Conservation (phyloP, 2,888 invertebrate genomes). For the Drosophila anomelani region DNA sequence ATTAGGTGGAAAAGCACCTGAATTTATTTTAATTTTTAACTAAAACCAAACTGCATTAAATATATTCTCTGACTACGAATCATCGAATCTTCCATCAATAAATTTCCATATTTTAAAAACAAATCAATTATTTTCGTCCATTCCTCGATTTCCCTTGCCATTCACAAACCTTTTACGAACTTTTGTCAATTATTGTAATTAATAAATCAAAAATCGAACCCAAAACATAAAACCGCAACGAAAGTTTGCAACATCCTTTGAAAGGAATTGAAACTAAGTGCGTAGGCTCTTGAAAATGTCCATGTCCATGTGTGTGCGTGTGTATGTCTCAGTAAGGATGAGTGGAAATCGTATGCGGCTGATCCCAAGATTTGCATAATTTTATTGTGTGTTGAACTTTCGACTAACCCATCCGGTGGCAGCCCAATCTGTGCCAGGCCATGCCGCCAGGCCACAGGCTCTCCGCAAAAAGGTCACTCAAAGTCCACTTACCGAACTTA, state of each 20-base stretch:
- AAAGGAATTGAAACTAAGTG: constrained; percentile 18
- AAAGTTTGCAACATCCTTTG: constrained; percentile 43
- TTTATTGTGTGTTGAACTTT: constrained; percentile 75
- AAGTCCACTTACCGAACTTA: constrained; percentile 76
- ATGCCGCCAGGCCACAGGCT: constrained; percentile 26
- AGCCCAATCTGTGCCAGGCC: constrained; percentile 43
- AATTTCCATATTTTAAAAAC: not conserved
- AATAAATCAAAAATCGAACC: constrained; percentile 50
- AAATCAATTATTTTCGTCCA: not conserved
- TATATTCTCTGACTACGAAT: not conserved
- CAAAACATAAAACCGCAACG: constrained; percentile 21
- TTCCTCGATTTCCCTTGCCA: not conserved
- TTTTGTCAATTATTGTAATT: constrained; percentile 43
- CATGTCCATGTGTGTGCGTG: constrained; percentile 8
- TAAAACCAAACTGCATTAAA: too few relatives aligned
- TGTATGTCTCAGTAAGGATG: constrained; percentile 10
- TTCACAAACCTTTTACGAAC: not conserved
- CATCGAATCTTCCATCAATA: constrained; percentile 1
- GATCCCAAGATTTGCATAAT: constrained; percentile 75
- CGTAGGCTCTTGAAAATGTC: constrained; percentile 2
- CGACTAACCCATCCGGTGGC: constrained; percentile 27
- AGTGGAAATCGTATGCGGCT: constrained; percentile 47
- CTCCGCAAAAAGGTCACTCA: constrained; percentile 73
- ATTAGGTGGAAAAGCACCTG: too few relatives aligned
- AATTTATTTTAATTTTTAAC: too few relatives aligned